Evolutionary conservation across 2,113 vertebrate genomes (phyloP).

Genomic region (Hypocryptadius cinnamomeus): DNA sequence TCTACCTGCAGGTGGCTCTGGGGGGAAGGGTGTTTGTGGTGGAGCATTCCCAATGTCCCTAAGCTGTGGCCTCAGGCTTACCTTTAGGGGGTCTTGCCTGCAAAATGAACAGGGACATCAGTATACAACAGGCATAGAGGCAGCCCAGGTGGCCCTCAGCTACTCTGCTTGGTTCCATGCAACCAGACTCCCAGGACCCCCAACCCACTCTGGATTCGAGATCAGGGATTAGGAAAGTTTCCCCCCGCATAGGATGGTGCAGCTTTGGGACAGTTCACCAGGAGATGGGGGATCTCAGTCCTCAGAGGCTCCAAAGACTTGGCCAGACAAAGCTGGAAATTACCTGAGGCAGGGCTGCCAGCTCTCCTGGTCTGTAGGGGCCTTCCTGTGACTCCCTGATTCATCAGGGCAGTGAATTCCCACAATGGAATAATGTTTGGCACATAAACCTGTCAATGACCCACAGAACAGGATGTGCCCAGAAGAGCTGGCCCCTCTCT

Average conservation of each 20-base stretch:
- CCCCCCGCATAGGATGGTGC: neutral
- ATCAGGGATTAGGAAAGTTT: neutral
- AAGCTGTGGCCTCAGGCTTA: neutral
- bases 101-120: neutral
- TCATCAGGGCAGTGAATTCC: neutral
- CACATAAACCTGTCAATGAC: neutral
- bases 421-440: fast-evolving
- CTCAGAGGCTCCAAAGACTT: neutral
- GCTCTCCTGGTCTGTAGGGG: neutral
- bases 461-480: fast-evolving
- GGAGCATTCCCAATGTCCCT: fast-evolving
- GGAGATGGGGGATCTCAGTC: neutral
- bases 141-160: neutral
- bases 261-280: neutral
- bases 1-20: neutral
- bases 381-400: neutral
- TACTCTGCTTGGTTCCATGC: neutral
- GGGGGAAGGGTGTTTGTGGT: neutral
- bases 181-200: neutral
- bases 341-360: neutral
- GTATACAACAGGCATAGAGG: neutral
- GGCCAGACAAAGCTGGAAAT: neutral
- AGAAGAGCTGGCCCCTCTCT: neutral
- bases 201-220: fast-evolving
- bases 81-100: slow-evolving; percentile 55